phyloP scores from a whole-genome alignment of 2,888 invertebrate species.

The Beris chalybata region DNA sequence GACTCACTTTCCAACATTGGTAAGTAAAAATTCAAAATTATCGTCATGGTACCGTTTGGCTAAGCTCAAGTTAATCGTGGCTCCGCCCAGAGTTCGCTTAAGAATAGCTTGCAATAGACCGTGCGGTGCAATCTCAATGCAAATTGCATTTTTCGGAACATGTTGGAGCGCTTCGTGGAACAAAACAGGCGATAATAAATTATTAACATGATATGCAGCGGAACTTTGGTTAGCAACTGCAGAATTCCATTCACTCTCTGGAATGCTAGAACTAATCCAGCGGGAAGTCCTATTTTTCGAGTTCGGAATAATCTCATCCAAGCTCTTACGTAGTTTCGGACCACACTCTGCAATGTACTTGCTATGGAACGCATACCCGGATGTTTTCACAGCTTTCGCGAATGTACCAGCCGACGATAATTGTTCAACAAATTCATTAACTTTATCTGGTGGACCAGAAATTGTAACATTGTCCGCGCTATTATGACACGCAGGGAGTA shows the following conservation, averaged over 20 bases:
- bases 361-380: constrained; percentile 93
- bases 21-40: constrained; percentile 73
- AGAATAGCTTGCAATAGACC: constrained; percentile 92
- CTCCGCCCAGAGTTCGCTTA: constrained; percentile 75
- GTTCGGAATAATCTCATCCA: constrained; percentile 78
- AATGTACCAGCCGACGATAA: constrained; percentile 77
- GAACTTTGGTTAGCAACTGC: constrained; percentile 78
- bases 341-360: constrained; percentile 85
- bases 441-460: constrained; percentile 78
- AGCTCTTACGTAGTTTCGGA: constrained; percentile 73
- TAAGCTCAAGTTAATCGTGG: constrained; percentile 78
- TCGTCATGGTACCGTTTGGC: constrained; percentile 80
- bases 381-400: constrained; percentile 82
- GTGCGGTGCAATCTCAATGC: constrained; percentile 94
- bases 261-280: constrained; percentile 95
- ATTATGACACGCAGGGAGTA: constrained; percentile 93
- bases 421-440: constrained; percentile 70
- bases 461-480: constrained; percentile 91
- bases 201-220: constrained; percentile 94
- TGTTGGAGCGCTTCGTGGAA: constrained; percentile 86
- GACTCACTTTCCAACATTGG: constrained; percentile 76
- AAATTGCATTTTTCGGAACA: constrained; percentile 84
- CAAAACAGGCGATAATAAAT: constrained; percentile 88
- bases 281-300: constrained; percentile 77
- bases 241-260: constrained; percentile 78